Percentiles rank a stretch among this genome's conserved stretches.
Evolutionary conservation across 1,140 invertebrate genomes (phyloP).

Genomic region (Hyposmocoma kahamanoa): DNA sequence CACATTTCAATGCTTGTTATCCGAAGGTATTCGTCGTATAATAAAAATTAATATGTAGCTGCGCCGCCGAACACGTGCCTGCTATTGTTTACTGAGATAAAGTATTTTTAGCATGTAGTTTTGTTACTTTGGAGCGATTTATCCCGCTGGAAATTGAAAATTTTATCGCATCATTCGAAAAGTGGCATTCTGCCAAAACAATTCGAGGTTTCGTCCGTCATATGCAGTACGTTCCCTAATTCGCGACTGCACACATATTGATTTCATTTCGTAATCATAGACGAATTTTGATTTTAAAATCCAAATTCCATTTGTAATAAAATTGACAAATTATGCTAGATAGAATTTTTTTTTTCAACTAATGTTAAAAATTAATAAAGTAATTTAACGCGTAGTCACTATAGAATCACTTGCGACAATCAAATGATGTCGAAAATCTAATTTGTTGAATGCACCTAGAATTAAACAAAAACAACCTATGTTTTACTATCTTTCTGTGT

Average conservation of each 20-base stretch:
- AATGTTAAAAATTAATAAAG: too few relatives aligned
- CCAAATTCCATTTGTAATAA: too few relatives aligned
- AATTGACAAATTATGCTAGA: too few relatives aligned
- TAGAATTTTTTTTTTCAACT: too few relatives aligned
- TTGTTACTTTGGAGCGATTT: conserved; percentile 31
- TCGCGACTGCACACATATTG: neutral
- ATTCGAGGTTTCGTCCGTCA: conserved; percentile 40
- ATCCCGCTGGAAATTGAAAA: conserved; percentile 53
- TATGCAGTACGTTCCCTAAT: conserved; percentile 43
- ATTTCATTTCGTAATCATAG: conserved; percentile 25
- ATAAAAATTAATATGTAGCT: conserved; percentile 17
- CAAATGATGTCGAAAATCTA: too few relatives aligned
- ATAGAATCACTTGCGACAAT: too few relatives aligned
- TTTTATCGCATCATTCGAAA: conserved; percentile 64
- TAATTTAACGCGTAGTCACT: too few relatives aligned
- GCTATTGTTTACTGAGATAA: conserved; percentile 35
- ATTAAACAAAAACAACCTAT: too few relatives aligned
- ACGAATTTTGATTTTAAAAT: too few relatives aligned
- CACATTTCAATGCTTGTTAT: neutral
- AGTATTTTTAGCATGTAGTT: conserved; percentile 42
- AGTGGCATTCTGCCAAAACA: conserved; percentile 49
- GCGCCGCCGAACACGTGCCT: conserved; percentile 16
- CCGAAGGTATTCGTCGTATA: neutral
- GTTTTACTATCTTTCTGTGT: too few relatives aligned
- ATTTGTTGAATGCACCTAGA: too few relatives aligned